Conservation (phyloP, 2,888 invertebrate species). For the Pyrrhia umbra region DNA sequence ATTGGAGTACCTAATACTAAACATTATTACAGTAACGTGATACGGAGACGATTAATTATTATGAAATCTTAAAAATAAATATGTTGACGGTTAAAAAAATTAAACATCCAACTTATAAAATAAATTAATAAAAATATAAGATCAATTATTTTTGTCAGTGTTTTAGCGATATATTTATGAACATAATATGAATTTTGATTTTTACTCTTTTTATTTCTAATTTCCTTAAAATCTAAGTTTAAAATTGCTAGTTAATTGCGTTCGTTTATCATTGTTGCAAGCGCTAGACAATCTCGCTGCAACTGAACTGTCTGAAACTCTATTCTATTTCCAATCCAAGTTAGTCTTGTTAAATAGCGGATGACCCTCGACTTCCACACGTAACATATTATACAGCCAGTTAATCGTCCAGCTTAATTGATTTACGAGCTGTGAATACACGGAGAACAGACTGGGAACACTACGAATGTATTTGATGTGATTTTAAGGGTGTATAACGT, state of each 20-base stretch:
- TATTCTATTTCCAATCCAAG: constrained; percentile 24
- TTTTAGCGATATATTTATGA: too few species aligned
- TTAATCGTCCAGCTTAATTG: constrained; percentile 36
- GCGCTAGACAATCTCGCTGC: background rate
- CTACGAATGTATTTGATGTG: constrained; percentile 6
- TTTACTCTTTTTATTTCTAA: too few species aligned
- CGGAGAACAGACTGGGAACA: background rate
- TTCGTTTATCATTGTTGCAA: background rate
- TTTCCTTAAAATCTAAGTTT: too few species aligned
- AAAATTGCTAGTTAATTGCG: too few species aligned
- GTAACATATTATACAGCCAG: constrained; percentile 8
- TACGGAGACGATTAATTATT: too few species aligned
- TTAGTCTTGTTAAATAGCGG: constrained; percentile 24
- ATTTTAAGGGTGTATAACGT: constrained; percentile 2
- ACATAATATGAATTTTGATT: background rate
- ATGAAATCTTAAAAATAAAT: too few species aligned
- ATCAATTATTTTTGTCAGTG: too few species aligned
- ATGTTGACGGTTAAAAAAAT: too few species aligned
- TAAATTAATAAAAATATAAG: too few species aligned
- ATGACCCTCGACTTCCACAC: background rate
- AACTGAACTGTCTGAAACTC: constrained; percentile 24
- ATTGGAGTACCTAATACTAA: too few species aligned
- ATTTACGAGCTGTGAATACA: constrained; percentile 32
- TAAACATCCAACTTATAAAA: too few species aligned
- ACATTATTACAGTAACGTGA: too few species aligned